phyloP scores from a whole-genome alignment of 2,113 vertebrate genomes.

The Camelus bactrianus region DNA sequence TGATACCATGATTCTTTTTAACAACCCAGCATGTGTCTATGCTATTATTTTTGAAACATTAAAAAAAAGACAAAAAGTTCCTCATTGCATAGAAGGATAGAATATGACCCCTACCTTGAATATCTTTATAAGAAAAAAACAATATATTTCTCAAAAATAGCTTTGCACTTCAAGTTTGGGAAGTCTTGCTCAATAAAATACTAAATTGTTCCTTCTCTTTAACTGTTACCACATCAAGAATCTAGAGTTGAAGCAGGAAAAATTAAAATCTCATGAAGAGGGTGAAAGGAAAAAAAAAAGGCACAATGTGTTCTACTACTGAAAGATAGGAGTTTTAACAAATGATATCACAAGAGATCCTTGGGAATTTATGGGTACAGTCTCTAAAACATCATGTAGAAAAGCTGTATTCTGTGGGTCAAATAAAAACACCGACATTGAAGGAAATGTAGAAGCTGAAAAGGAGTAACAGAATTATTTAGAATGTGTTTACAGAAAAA shows the following conservation, averaged over 20 bases:
- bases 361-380: neutral
- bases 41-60: conserved; percentile 50
- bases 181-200: conserved; percentile 6
- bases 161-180: conserved; percentile 7
- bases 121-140: conserved; percentile 1
- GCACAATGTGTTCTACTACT: neutral
- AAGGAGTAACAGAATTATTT: conserved; percentile 31
- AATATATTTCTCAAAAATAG: conserved; percentile 49
- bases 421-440: conserved; percentile 56
- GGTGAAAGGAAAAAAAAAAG: neutral
- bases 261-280: neutral
- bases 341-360: neutral
- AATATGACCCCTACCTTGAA: neutral
- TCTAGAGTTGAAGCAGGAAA: conserved; percentile 21
- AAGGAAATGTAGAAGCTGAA: neutral
- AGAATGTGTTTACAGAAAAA: neutral
- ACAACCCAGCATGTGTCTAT: neutral
- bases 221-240: neutral
- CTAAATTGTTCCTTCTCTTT: neutral
- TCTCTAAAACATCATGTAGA: neutral
- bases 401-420: conserved; percentile 1
- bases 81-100: neutral
- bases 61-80: neutral
- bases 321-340: conserved; percentile 7
- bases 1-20: conserved; percentile 46